Evolutionary conservation across 2,888 invertebrate species (phyloP), one percentile per base, ranked within the genome.

Genomic region (Cenopis cana): DNA sequence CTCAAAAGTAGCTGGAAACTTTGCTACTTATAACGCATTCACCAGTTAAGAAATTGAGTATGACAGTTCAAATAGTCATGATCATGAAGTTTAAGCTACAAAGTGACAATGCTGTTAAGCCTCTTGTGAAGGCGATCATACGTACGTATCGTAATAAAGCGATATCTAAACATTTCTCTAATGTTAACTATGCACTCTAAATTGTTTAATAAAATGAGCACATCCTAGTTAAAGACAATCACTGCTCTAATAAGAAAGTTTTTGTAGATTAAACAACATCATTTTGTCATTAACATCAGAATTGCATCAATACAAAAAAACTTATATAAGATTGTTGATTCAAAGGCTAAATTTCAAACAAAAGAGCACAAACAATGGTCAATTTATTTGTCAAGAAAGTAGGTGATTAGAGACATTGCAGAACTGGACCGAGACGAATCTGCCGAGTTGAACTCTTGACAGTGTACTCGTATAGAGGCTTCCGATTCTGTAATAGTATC

Each of bases 341-440:
- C 62, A 38, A 36, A 20, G 20, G 18, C 54, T 14, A 38, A 50
- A 46, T 69, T 55, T 69, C 52, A 59, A 70, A 66, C 65, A 55
- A 66, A 65, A 65, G 55, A n/a, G 11, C 29, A 46, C 65, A 66
- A 66, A 70, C 70, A 70, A 70, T 70, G 54, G 60, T 36, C 70
- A 70, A 70, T 70, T 70, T 70, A 66, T 60, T 66, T 70, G 52
- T 66, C 59, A 70, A 59, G 65, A 66, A 54, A 55, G 46, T 57
- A 67, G 65, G 59, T 36, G 66, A 55, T 70, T 65, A 55, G 59
- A 66, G 60, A 55, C 59, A 60, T 33, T 24, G 20, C 55, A 33
- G 46, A 66, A 66, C 17, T 70, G n/a, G 70, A 70, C 54, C 66
- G 70, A 33, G 59, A 70, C 70, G 54, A 66, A 66, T 66, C 60